phyloP scores from a whole-genome alignment of 2,113 vertebrate species.

The Clarias batrachus region DNA sequence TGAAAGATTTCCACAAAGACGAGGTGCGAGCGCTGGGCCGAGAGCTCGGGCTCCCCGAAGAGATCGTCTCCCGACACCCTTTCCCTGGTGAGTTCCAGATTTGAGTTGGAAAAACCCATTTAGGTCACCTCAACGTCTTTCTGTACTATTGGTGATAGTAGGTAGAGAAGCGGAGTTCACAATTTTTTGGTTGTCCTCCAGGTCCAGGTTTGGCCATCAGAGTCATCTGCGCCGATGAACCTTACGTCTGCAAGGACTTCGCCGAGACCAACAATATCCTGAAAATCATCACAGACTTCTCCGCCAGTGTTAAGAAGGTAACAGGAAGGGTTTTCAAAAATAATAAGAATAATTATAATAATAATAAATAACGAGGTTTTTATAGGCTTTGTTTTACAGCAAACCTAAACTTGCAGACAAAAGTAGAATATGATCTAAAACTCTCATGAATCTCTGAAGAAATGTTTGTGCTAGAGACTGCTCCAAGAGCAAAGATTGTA shows the following conservation, averaged over 20 bases:
- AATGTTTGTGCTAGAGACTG: too few species aligned
- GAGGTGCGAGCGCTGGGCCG: conserved; percentile 92
- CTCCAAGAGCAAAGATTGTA: too few species aligned
- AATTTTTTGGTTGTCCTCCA: conserved; percentile 55
- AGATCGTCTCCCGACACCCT: conserved; percentile 92
- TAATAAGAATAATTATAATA: too few species aligned
- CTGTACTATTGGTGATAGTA: background rate
- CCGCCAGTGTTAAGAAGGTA: conserved; percentile 99
- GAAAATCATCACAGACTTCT: conserved; percentile 98
- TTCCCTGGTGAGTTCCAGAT: conserved; percentile 82
- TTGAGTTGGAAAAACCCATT: background rate
- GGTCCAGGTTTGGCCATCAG: conserved; percentile 96
- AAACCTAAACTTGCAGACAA: background rate
- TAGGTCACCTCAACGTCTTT: background rate
- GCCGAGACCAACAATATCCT: conserved; percentile 98
- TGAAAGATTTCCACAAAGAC: conserved; percentile 99
- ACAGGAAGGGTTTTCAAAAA: conserved; percentile 67
- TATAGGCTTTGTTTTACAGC: background rate
- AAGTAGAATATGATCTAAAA: background rate
- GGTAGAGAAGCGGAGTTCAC: background rate
- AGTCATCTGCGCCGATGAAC: conserved; percentile 97
- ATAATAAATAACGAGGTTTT: too few species aligned
- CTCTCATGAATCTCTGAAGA: too few species aligned
- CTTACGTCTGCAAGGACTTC: conserved; percentile 97
- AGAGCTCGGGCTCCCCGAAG: conserved; percentile 94